Percentiles rank a stretch among this genome's conserved stretches.
Conservation (phyloP, 2,888 invertebrate species). For the Tetanocera ferruginea region DNA sequence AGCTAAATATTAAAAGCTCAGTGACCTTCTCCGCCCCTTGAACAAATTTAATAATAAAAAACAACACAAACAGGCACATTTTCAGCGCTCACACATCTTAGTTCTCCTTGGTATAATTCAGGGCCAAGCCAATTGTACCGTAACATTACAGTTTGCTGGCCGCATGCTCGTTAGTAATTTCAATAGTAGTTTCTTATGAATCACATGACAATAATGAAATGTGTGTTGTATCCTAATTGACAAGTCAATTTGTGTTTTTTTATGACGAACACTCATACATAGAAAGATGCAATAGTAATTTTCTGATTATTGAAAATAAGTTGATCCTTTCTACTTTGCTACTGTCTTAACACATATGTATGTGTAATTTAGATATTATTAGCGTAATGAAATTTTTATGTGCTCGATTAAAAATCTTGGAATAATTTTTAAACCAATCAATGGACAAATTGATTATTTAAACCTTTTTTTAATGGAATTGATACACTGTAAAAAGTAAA, state of each 20-base stretch:
- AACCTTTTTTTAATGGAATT: too few relatives aligned
- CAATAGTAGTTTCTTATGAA: conserved; percentile 25
- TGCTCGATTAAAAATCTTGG: too few relatives aligned
- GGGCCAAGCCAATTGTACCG: neutral
- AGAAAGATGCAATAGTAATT: conserved; percentile 51
- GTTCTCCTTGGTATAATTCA: conserved; percentile 41
- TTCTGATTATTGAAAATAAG: conserved; percentile 17
- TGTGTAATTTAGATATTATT: too few relatives aligned
- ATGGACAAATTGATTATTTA: too few relatives aligned
- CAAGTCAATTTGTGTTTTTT: conserved; percentile 47
- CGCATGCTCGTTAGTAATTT: conserved; percentile 9
- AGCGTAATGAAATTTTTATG: too few relatives aligned
- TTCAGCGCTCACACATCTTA: conserved; percentile 23
- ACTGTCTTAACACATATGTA: too few relatives aligned
- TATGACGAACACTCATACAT: conserved; percentile 25
- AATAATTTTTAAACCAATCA: too few relatives aligned
- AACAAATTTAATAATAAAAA: conserved; percentile 37
- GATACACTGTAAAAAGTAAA: too few relatives aligned
- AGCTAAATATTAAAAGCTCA: conserved; percentile 51
- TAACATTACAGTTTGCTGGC: neutral
- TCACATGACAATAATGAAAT: conserved; percentile 49
- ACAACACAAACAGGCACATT: conserved; percentile 31
- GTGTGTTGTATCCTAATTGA: conserved; percentile 51
- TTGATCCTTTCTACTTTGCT: too few relatives aligned
- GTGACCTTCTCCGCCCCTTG: conserved; percentile 54